Base-by-base conservation (phyloP, 1,140 invertebrate species). In the Saxidomus purpurata region DNA sequence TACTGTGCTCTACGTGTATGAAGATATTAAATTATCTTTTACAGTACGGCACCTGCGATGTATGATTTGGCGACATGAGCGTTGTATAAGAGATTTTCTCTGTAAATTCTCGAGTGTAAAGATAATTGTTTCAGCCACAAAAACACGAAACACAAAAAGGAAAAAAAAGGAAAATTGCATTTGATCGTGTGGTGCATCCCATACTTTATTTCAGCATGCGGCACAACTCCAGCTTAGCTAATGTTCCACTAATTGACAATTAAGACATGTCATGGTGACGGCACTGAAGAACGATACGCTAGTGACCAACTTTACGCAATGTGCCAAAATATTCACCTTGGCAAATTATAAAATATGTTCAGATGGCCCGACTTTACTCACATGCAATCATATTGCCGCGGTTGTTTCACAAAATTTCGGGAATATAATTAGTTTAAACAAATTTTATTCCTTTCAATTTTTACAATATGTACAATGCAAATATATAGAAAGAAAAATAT, bases 341-440 rank as follows among this genome's bases (percentile, higher is more conserved):
- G 47, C 74, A 77, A 77, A 77, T 77, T 77, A 77, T 77, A 8
- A 77, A 77, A 77, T 77, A 77, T 77, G 74, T 77, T 77, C 74
- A 77, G 74, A 77, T 77, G 74, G 74, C 74, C 74, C 74, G 74
- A 77, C 74, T 77, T 77, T 77, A 77, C 74, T 77, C 74, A 77
- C 74, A 77, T 77, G 74, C 74, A 77, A 77, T 77, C 74, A 77
- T 77, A 77, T 77, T 77, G 38, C 74, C 74, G 74, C 43, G 74
- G 74, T 77, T 77, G 74, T 25, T 77, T 77, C 74, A 77, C 74
- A 77, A 77, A 77, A 77, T 77, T 77, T 77, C 74, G 74, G 74
- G 74, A 77, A 77, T 77, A 77, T 77, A 77, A 77, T 77, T 77
- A n/a, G n/a, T n/a, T n/a, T n/a, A n/a, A n/a, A n/a, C n/a, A n/a